Evolutionary conservation across 2,113 vertebrate species (phyloP).

Genomic region (Dasyprocta punctata): DNA sequence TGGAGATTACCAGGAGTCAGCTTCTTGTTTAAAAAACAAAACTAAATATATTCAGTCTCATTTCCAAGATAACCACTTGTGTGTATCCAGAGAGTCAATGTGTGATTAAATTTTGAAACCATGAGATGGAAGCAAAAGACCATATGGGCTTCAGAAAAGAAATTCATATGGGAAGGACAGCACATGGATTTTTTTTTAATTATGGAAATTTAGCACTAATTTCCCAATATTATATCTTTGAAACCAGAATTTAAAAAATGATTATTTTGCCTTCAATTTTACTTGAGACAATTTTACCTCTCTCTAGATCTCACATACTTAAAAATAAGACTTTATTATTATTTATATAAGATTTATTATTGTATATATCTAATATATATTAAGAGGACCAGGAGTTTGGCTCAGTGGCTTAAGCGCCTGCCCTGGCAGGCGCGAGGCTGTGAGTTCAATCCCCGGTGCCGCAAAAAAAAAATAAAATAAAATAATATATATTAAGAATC

Average conservation of each 20-base stretch:
- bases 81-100: constrained; percentile 47
- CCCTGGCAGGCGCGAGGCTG: no score
- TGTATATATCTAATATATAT: background rate
- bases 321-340: background rate
- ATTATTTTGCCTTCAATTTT: background rate
- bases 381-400: no score
- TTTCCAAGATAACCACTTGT: constrained; percentile 74
- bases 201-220: background rate
- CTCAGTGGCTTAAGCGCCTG: no score
- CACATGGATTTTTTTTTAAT: background rate
- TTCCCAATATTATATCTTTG: background rate
- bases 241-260: background rate
- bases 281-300: background rate
- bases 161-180: constrained; percentile 25
- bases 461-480: no score
- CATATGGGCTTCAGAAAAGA: constrained; percentile 49
- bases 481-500: background rate
- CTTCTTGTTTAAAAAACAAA: constrained; percentile 73
- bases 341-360: background rate
- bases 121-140: constrained; percentile 58
- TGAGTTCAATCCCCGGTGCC: no score
- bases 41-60: constrained; percentile 67
- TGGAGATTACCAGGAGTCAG: constrained; percentile 57
- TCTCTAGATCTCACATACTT: background rate
- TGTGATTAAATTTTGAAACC: constrained; percentile 71